phyloP scores from a whole-genome alignment of 1,140 invertebrate species.

The Papilio helenus region DNA sequence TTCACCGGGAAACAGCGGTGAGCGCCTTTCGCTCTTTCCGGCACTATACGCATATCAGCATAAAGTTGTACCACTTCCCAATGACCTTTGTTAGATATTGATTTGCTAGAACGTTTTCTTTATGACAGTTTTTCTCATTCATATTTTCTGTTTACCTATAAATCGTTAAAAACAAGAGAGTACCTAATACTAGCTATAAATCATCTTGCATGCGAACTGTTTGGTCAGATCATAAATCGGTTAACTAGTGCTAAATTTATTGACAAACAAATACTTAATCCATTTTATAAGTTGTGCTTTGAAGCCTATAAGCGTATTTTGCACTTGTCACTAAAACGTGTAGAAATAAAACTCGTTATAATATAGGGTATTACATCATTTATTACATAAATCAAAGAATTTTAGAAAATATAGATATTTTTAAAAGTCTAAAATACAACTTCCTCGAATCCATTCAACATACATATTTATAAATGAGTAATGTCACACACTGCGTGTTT shows the following conservation, averaged over 20 bases:
- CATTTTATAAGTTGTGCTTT: not conserved
- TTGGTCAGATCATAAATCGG: not conserved
- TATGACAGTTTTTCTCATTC: too few relatives aligned
- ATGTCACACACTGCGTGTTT: slow-evolving; percentile 11
- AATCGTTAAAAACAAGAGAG: not conserved
- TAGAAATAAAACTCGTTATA: not conserved
- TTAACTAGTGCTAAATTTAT: not conserved
- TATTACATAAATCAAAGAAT: not conserved
- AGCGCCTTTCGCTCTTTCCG: slow-evolving; percentile 77
- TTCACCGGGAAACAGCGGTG: slow-evolving; percentile 73
- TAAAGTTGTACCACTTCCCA: slow-evolving; percentile 72
- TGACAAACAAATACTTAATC: not conserved
- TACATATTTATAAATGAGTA: slow-evolving; percentile 13
- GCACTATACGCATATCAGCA: slow-evolving; percentile 66
- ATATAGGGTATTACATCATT: not conserved
- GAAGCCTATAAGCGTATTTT: not conserved
- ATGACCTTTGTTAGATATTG: slow-evolving; percentile 68
- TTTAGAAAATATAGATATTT: not conserved
- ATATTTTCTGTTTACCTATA: not conserved
- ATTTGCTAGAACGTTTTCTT: slow-evolving; percentile 44
- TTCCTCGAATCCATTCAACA: not conserved
- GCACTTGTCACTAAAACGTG: not conserved
- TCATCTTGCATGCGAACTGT: not conserved
- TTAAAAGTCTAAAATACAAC: not conserved
- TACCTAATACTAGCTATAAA: not conserved